Percentiles rank a stretch among this genome's conserved stretches.
Evolutionary conservation across 2,888 invertebrate species (phyloP).

Genomic region (Aethes cnicana): DNA sequence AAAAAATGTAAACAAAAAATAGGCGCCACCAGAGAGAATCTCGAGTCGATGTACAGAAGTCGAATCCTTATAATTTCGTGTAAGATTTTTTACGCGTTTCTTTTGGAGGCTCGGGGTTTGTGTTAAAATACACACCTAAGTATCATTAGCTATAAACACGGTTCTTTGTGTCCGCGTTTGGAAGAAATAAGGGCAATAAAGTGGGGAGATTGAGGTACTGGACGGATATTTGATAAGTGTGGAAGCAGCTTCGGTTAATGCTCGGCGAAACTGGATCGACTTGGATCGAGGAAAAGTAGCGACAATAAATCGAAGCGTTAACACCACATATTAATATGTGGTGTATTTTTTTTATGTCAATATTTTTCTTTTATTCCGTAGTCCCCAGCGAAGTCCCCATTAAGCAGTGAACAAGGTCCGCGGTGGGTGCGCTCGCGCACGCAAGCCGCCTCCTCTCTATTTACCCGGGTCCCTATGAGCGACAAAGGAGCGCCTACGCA

Average conservation of each 20-base stretch:
- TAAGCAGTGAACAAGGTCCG: neutral
- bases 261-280: neutral
- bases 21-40: slow-evolving; percentile 74
- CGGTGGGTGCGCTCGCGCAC: neutral
- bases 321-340: too few relatives aligned
- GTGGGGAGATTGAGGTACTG: slow-evolving; percentile 61
- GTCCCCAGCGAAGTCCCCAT: too few relatives aligned
- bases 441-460: slow-evolving; percentile 54
- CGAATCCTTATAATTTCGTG: slow-evolving; percentile 68
- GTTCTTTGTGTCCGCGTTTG: slow-evolving; percentile 75
- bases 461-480: slow-evolving; percentile 62
- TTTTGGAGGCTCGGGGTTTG: slow-evolving; percentile 69
- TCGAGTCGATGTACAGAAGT: slow-evolving; percentile 55
- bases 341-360: neutral
- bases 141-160: slow-evolving; percentile 81
- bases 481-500: slow-evolving; percentile 76
- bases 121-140: slow-evolving; percentile 82
- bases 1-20: slow-evolving; percentile 76
- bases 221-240: slow-evolving; percentile 48
- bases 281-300: neutral
- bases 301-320: neutral
- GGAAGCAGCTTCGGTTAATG: slow-evolving; percentile 45
- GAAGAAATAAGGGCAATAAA: slow-evolving; percentile 77
- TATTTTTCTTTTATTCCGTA: too few relatives aligned
- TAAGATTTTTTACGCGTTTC: slow-evolving; percentile 71